Base-by-base conservation (phyloP, 2,888 invertebrate genomes). In the Philonicus albiceps region DNA sequence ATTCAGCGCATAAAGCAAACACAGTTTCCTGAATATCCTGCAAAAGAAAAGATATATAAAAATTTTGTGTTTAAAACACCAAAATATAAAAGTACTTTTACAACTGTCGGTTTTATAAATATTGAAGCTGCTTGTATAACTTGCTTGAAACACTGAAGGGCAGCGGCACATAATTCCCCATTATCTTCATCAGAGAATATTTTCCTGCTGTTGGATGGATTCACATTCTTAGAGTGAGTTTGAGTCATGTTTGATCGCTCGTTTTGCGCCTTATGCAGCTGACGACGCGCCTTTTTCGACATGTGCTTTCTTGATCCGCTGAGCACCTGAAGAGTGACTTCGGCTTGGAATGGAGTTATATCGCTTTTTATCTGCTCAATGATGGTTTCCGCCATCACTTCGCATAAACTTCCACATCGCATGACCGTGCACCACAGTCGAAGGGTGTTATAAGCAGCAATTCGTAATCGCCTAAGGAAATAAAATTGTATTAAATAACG, bases 241-340 rank as follows among this genome's bases (percentile, higher is more conserved):
- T 90, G 89, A 5, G 88, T 87, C 19, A 90, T 88, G 76, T 90
- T 89, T 1, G 90, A 89, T 81, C 89, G 88, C 16, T 90, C 90
- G 87, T 91, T 90, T 88, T 91, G 90, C 0, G 90, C 89, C 85
- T 90, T 91, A n/a, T 90, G 89, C 16, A 91, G 85, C 85, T 90
- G 89, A 13, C 90, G 89, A n/a, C 90, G 89, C 4, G 90, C 90
- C 87, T 90, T 91, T 86, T 91, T 91, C 0, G 91, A 90, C 89
- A 91, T 89, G 85, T 90, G 89, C 74, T 90, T 91, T 22, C 89
- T 89, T 3, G 90, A 88, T 13, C 90, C 91, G 22, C 89, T 89
- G 11, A 90, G 87, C 76, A 90, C 90, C 89, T 90, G 87, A 13
- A 90, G 86, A 4, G 89, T 90, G 19, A 90, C 89, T 76, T 90